Percentiles rank a stretch among this genome's conserved stretches.
Evolutionary conservation across 2,113 vertebrate genomes (phyloP).

Genomic region (Vombatus ursinus): DNA sequence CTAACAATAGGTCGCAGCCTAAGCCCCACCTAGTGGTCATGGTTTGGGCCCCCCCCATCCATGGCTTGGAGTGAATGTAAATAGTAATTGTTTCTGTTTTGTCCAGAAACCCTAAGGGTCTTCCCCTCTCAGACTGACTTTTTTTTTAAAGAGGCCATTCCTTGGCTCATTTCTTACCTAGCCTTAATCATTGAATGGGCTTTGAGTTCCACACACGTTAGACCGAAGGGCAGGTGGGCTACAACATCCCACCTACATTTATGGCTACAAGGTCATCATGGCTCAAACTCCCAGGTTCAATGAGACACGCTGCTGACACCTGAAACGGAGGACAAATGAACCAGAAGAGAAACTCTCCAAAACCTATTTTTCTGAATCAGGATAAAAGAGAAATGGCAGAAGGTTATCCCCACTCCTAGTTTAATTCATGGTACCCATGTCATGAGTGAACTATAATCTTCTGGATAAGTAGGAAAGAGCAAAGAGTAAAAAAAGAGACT

Average conservation of each 20-base stretch:
- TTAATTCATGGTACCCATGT: background rate
- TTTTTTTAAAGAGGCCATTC: no score
- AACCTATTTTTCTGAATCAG: background rate
- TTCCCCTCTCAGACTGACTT: no score
- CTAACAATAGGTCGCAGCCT: no score
- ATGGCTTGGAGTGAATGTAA: no score
- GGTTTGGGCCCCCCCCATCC: no score
- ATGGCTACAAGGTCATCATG: background rate
- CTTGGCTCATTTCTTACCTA: no score
- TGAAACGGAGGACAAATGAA: background rate
- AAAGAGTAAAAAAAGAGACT: background rate
- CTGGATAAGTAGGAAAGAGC: background rate
- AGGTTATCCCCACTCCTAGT: background rate
- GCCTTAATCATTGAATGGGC: background rate
- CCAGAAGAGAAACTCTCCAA: background rate
- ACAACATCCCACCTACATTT: background rate
- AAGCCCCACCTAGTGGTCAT: no score
- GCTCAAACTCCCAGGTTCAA: background rate
- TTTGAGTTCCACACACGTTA: background rate
- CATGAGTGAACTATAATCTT: background rate
- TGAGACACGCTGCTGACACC: background rate
- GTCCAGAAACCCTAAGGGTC: no score
- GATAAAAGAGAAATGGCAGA: background rate
- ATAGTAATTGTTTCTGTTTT: no score
- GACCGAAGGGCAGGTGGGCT: background rate